A percentile compares a stretch with the other conserved stretches of the same genome.
phyloP scores from a whole-genome alignment of 2,888 invertebrate species.

The Drosophila conformis region DNA sequence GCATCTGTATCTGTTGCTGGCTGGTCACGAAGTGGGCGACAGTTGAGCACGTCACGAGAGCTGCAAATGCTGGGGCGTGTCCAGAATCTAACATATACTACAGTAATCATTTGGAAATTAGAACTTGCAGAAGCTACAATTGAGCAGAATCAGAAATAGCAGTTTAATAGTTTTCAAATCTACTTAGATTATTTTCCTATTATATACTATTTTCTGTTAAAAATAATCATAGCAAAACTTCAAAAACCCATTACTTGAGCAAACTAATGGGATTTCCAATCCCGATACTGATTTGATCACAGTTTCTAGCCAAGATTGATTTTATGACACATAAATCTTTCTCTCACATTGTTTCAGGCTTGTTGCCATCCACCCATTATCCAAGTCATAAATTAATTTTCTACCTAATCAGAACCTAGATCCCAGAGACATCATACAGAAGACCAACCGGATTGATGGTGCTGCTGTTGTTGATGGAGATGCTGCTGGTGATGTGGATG shows the following conservation, averaged over 20 bases:
- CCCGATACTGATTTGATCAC: background rate
- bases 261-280: background rate
- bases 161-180: no score
- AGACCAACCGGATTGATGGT: conserved; percentile 15
- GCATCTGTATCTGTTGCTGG: background rate
- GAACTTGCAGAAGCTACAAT: background rate
- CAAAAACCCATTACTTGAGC: background rate
- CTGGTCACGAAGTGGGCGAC: conserved; percentile 42
- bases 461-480: conserved; percentile 5
- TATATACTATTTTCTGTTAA: no score
- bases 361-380: background rate
- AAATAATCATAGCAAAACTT: no score
- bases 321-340: background rate
- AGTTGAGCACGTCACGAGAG: conserved; percentile 22
- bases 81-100: conserved; percentile 6
- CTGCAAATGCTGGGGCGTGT: conserved; percentile 24
- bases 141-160: background rate
- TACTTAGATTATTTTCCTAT: no score
- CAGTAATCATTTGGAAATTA: background rate
- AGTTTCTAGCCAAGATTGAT: background rate
- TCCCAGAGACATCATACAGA: conserved; percentile 16
- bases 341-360: background rate
- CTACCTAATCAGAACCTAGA: conserved; percentile 2
- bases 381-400: background rate
- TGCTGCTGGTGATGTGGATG: background rate